Evolutionary conservation across 2,113 vertebrate genomes (phyloP).

Genomic region (Neolamprologus hecqui): DNA sequence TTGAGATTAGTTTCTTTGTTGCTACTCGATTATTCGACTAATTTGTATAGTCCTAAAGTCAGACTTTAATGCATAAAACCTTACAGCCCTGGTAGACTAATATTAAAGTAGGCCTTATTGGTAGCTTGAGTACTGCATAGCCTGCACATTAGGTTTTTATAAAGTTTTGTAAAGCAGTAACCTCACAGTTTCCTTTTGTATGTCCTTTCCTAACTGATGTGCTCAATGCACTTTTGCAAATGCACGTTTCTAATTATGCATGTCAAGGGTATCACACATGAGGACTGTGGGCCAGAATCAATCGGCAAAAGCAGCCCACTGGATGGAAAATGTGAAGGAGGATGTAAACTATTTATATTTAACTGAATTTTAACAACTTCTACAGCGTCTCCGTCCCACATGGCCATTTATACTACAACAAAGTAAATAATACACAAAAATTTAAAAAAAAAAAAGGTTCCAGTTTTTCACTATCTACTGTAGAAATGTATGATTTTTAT

Average conservation of each 20-base stretch:
- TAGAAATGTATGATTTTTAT: background rate
- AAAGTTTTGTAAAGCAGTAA: background rate
- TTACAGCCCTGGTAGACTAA: background rate
- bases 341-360: background rate
- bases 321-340: background rate
- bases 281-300: background rate
- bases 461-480: background rate
- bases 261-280: background rate
- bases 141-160: background rate
- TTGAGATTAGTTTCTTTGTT: background rate
- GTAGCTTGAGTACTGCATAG: background rate
- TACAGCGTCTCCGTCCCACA: background rate
- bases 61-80: background rate
- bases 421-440: background rate
- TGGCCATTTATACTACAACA: background rate
- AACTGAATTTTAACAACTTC: background rate
- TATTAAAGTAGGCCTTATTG: background rate
- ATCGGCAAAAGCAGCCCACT: background rate
- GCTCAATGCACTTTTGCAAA: background rate
- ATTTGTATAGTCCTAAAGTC: background rate
- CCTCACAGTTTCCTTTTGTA: background rate
- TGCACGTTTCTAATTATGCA: background rate
- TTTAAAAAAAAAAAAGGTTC: background rate
- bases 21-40: background rate
- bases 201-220: background rate